phyloP scores from a whole-genome alignment of 2,888 invertebrate species.

The Hirtodrosophila confusa region DNA sequence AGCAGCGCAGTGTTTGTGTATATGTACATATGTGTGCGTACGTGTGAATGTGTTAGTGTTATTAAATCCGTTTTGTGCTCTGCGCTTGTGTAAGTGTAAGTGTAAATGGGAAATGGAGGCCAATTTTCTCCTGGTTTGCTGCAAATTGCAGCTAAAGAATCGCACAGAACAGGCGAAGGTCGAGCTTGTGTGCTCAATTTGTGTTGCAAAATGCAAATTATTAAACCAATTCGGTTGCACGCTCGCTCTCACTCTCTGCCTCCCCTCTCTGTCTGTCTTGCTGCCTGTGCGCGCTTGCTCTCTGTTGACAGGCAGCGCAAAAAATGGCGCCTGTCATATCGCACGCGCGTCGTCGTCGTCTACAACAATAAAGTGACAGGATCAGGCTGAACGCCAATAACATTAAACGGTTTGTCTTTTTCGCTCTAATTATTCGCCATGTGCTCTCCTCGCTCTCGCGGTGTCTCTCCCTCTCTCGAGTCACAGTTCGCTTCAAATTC shows the following conservation, averaged over 20 bases:
- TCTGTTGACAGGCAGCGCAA: slow-evolving; percentile 32
- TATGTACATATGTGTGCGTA: slow-evolving; percentile 6
- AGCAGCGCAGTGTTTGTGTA: slow-evolving; percentile 23
- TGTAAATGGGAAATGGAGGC: slow-evolving; percentile 45
- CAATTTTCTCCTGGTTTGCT: slow-evolving; percentile 44
- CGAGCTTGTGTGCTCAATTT: slow-evolving; percentile 13
- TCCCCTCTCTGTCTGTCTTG: slow-evolving; percentile 1
- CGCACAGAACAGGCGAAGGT: slow-evolving; percentile 35
- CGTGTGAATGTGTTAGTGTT: slow-evolving; percentile 30
- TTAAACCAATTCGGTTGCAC: slow-evolving; percentile 14
- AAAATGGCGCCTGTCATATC: slow-evolving; percentile 68
- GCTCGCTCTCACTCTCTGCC: slow-evolving; percentile 4
- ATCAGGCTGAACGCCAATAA: slow-evolving; percentile 23
- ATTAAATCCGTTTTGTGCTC: slow-evolving; percentile 53
- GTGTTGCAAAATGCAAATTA: slow-evolving; percentile 11
- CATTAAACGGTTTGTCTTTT: slow-evolving; percentile 4
- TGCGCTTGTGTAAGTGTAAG: slow-evolving; percentile 28
- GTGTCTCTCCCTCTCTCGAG: not conserved
- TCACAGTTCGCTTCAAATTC: slow-evolving; percentile 23
- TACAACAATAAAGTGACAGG: slow-evolving; percentile 35
- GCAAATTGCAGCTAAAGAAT: slow-evolving; percentile 30
- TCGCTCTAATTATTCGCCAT: slow-evolving; percentile 33
- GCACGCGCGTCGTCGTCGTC: slow-evolving; percentile 41
- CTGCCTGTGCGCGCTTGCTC: slow-evolving; percentile 5
- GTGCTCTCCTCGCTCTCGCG: slow-evolving; percentile 21